Percentiles rank a stretch among this genome's conserved stretches.
phyloP scores from a whole-genome alignment of 2,113 vertebrate species.

The Synchiropus splendidus region DNA sequence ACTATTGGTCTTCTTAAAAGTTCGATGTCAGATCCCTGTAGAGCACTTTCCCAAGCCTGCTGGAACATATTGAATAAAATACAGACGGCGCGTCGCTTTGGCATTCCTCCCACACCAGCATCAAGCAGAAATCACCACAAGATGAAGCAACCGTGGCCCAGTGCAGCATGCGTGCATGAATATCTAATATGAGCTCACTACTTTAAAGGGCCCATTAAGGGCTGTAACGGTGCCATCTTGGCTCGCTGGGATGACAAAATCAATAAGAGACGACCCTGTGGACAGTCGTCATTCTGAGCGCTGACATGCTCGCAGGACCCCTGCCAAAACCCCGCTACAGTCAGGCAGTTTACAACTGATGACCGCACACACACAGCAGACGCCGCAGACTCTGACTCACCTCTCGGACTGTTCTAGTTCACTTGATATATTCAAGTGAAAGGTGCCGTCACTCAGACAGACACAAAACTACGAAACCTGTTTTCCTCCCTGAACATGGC shows the following conservation, averaged over 20 bases:
- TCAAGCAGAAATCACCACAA: neutral
- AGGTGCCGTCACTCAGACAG: no score
- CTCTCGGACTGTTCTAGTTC: slow-evolving; percentile 30
- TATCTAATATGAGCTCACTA: slow-evolving; percentile 15
- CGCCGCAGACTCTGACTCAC: no score
- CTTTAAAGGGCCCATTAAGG: neutral
- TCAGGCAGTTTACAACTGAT: no score
- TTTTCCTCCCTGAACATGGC: slow-evolving; percentile 20
- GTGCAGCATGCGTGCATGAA: neutral
- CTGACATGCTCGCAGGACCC: slow-evolving; percentile 23
- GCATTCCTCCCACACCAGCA: neutral
- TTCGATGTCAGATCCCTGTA: no score
- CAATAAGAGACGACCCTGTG: slow-evolving; percentile 13
- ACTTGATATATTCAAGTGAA: slow-evolving; percentile 49
- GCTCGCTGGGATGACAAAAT: slow-evolving; percentile 16
- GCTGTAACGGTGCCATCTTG: slow-evolving; percentile 6
- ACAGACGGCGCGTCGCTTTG: slow-evolving; percentile 6
- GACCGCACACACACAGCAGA: slow-evolving; percentile 9
- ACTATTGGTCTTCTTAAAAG: no score
- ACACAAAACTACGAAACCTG: slow-evolving; percentile 1
- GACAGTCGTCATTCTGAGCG: slow-evolving; percentile 6
- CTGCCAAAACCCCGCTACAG: slow-evolving; percentile 7
- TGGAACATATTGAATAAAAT: neutral
- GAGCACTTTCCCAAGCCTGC: neutral
- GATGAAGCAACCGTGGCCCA: neutral